phyloP scores from a whole-genome alignment of 2,888 invertebrate species.

The Isoperla grammatica region DNA sequence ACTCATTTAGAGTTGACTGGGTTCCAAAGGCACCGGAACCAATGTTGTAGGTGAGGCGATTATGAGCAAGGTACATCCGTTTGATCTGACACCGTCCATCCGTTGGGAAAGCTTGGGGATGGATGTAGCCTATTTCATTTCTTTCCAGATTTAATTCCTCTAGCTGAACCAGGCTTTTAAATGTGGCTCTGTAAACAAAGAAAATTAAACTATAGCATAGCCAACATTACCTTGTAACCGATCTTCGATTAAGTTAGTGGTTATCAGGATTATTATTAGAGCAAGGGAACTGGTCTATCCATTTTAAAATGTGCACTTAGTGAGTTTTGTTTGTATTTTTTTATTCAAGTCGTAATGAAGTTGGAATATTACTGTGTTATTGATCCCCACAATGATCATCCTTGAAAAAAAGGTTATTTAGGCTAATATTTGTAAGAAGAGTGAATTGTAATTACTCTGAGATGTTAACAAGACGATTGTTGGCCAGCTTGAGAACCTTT shows the following conservation, averaged over 20 bases:
- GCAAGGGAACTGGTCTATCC: too few species aligned
- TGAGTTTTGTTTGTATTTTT: too few species aligned
- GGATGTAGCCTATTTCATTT: slow-evolving; percentile 46
- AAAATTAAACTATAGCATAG: neutral
- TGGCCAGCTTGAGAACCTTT: slow-evolving; percentile 54
- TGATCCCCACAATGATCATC: too few species aligned
- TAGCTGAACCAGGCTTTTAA: slow-evolving; percentile 20
- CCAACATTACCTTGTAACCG: neutral
- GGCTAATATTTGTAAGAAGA: too few species aligned
- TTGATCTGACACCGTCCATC: slow-evolving; percentile 45
- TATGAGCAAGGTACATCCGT: slow-evolving; percentile 49
- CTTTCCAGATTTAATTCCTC: slow-evolving; percentile 41
- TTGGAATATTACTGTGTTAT: too few species aligned
- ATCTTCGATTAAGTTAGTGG: too few species aligned
- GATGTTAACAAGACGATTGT: slow-evolving; percentile 57
- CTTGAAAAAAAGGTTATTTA: too few species aligned
- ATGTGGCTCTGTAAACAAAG: slow-evolving; percentile 39
- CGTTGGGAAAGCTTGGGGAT: slow-evolving; percentile 48
- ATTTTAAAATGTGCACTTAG: too few species aligned
- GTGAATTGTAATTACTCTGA: slow-evolving; percentile 47
- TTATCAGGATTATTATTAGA: too few species aligned
- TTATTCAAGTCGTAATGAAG: too few species aligned
- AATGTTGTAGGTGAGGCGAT: slow-evolving; percentile 45
- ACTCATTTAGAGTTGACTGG: slow-evolving; percentile 54
- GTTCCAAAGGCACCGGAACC: slow-evolving; percentile 40